These are phyloP conservation scores for Aplodontia rufa DNA, from an alignment of 2,113 vertebrate genomes.

Conservation along the genomic window DNA sequence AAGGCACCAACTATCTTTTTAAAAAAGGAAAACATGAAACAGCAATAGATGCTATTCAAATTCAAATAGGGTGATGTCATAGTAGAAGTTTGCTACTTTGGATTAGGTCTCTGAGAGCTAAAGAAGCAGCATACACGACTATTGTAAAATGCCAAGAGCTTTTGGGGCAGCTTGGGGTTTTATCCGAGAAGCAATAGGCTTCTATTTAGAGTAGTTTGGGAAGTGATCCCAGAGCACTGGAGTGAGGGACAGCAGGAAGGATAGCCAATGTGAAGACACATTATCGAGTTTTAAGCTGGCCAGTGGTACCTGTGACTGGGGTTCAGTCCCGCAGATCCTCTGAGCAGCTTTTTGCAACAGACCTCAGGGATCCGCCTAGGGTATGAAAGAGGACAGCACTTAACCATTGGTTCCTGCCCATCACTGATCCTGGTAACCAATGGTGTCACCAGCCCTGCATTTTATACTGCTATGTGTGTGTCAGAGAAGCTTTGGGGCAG, in stretches of 20 bases:
- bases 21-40: neutral
- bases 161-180: neutral
- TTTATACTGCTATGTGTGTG: neutral
- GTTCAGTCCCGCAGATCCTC: neutral
- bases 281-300: neutral
- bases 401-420: neutral
- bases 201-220: neutral
- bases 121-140: neutral
- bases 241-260: neutral
- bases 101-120: neutral
- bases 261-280: neutral
- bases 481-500: neutral
- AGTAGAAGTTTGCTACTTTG: neutral
- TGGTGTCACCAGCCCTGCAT: neutral
- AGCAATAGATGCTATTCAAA: neutral
- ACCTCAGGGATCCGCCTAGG: neutral
- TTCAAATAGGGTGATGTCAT: neutral
- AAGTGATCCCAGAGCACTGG: neutral
- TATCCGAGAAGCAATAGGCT: neutral
- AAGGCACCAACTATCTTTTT: neutral
- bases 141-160: neutral
- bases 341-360: neutral
- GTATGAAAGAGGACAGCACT: neutral
- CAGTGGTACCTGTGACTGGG: too few species aligned
- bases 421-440: neutral